Evolutionary conservation across 2,797 vertebrate species (phyloP).

Genomic region (Parauchenoglanis ngamensis): DNA sequence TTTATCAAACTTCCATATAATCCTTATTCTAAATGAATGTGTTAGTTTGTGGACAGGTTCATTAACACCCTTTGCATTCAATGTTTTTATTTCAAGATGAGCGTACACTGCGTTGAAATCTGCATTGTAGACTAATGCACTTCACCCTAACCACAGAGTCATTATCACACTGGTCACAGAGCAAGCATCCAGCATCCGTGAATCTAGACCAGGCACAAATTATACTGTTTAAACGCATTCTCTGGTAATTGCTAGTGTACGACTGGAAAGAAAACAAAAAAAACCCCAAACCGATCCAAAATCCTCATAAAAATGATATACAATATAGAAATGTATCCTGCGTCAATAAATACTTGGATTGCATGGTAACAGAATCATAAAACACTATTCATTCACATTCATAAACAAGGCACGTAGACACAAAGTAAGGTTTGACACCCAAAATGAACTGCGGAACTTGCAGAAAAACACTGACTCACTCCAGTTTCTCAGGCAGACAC

Average conservation of each 20-base stretch:
- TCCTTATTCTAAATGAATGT: background rate
- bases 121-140: slow-evolving; percentile 11
- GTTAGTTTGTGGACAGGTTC: background rate
- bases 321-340: background rate
- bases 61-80: background rate
- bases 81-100: too few relatives aligned
- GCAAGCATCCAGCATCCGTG: background rate
- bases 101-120: background rate
- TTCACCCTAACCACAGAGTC: background rate
- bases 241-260: background rate
- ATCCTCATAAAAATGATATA: background rate
- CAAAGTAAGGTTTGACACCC: slow-evolving; percentile 37
- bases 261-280: background rate
- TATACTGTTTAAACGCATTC: background rate
- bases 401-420: slow-evolving; percentile 29
- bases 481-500: slow-evolving; percentile 24
- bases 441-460: slow-evolving; percentile 36
- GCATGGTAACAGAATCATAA: slow-evolving; percentile 18
- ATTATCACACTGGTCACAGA: slow-evolving; percentile 14
- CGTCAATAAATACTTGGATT: background rate
- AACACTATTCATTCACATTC: slow-evolving; percentile 30
- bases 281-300: too few relatives aligned
- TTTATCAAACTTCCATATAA: background rate
- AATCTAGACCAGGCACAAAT: background rate
- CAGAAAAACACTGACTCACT: slow-evolving; percentile 41